These are phyloP conservation scores for Gymnocypris eckloni DNA, from an alignment of 2,797 vertebrate genomes.

Conservation along the genomic window DNA sequence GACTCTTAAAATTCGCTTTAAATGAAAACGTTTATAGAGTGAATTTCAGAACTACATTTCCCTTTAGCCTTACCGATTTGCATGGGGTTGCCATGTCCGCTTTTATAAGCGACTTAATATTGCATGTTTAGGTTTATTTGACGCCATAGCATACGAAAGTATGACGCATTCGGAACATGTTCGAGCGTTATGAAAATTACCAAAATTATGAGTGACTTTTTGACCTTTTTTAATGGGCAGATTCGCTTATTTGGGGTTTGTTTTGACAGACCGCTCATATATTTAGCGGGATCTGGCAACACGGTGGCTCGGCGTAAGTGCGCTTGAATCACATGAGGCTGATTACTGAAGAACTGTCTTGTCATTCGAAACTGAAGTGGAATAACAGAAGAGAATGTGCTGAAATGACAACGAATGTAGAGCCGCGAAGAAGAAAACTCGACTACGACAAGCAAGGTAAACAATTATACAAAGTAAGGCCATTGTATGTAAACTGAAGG, in stretches of 20 bases:
- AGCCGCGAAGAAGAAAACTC: constrained; percentile 31
- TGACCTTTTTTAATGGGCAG: not conserved
- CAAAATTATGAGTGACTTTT: not conserved
- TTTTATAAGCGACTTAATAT: too few relatives aligned
- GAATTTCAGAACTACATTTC: constrained; percentile 6
- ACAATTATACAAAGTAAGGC: not conserved
- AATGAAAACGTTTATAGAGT: not conserved
- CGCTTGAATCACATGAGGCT: constrained; percentile 50
- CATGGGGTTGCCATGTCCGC: constrained; percentile 10
- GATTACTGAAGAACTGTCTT: constrained; percentile 31
- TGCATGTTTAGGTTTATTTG: not conserved
- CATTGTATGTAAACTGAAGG: not conserved
- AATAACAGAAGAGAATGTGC: not conserved
- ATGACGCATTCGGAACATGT: rapidly evolving
- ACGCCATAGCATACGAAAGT: too few relatives aligned
- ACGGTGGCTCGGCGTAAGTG: not conserved
- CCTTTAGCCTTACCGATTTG: not conserved
- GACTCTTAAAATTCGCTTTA: not conserved
- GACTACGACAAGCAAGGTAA: constrained; percentile 41
- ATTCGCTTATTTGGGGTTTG: not conserved
- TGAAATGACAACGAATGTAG: constrained; percentile 51
- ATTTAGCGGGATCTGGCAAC: not conserved
- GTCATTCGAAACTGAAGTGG: not conserved
- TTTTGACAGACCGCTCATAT: not conserved
- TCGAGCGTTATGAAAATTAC: not conserved